These are phyloP conservation scores for Temnothorax curvispinosus DNA, from an alignment of 1,140 invertebrate species.

Conservation along the genomic window DNA sequence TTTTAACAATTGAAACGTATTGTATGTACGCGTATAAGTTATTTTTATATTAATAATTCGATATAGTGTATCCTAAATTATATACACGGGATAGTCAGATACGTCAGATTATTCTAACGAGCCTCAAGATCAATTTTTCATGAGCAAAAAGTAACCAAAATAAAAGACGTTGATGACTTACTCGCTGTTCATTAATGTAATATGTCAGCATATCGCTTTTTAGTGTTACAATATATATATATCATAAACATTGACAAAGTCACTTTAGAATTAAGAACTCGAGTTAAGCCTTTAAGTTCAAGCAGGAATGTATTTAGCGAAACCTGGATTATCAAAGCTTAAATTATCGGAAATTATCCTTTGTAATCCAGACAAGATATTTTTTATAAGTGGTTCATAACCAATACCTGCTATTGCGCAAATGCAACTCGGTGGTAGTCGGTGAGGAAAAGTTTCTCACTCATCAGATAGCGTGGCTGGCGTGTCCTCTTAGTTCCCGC, in stretches of 20 bases:
- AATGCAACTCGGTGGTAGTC: constrained; percentile 43
- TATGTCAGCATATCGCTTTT: background rate
- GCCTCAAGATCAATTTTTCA: background rate
- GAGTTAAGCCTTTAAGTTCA: background rate
- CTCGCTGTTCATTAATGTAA: background rate
- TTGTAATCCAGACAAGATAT: background rate
- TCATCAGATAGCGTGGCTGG: constrained; percentile 75
- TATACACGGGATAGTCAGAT: too few relatives aligned
- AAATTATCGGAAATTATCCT: background rate
- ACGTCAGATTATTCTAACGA: too few relatives aligned
- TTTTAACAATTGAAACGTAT: background rate
- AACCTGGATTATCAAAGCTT: background rate
- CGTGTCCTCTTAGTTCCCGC: constrained; percentile 68
- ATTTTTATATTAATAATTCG: constrained; percentile 23
- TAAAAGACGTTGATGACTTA: background rate
- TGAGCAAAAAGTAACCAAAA: background rate
- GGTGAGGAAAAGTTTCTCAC: constrained; percentile 69
- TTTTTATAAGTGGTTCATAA: background rate
- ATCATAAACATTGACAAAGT: background rate
- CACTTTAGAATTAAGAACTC: background rate
- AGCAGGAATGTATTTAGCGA: background rate
- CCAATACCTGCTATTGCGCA: background rate
- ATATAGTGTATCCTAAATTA: too few relatives aligned
- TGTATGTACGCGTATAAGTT: background rate
- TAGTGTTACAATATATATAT: background rate